phyloP scores from a whole-genome alignment of 2,797 vertebrate genomes.

The Lutjanus campechanus region DNA sequence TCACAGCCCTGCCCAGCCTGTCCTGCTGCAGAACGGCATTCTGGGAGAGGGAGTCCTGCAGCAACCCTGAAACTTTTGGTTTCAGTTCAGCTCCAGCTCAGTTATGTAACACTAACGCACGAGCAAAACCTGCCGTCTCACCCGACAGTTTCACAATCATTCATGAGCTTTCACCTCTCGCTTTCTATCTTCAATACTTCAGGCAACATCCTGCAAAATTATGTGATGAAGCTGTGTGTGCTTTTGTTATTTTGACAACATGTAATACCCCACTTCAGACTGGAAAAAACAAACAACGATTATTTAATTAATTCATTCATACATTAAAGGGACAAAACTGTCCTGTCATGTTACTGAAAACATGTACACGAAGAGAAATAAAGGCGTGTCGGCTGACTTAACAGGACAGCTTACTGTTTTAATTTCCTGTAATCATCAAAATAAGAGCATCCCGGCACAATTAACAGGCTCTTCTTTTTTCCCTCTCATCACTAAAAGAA shows the following conservation, averaged over 20 bases:
- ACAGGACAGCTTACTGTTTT: no score
- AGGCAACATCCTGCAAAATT: no score
- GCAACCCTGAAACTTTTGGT: slow-evolving; percentile 6
- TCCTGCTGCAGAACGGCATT: background rate
- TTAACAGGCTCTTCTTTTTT: no score
- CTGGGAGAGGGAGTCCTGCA: slow-evolving; percentile 12
- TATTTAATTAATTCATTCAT: background rate
- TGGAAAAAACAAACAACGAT: background rate
- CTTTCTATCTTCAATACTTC: no score
- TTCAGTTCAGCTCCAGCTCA: slow-evolving; percentile 1
- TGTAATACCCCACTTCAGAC: background rate
- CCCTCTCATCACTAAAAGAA: no score
- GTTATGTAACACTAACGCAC: background rate
- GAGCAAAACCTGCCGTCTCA: background rate
- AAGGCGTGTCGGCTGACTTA: no score
- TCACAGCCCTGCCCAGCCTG: background rate
- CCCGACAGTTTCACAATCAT: fast-evolving
- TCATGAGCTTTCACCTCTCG: background rate
- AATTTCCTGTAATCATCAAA: no score
- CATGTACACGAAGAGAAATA: no score
- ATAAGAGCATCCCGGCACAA: no score
- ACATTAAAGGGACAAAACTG: background rate
- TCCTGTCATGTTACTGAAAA: no score
- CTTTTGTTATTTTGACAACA: background rate
- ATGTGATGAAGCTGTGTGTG: background rate